Base-by-base conservation (phyloP, 2,888 invertebrate species). In the Heliconius charithonia region DNA sequence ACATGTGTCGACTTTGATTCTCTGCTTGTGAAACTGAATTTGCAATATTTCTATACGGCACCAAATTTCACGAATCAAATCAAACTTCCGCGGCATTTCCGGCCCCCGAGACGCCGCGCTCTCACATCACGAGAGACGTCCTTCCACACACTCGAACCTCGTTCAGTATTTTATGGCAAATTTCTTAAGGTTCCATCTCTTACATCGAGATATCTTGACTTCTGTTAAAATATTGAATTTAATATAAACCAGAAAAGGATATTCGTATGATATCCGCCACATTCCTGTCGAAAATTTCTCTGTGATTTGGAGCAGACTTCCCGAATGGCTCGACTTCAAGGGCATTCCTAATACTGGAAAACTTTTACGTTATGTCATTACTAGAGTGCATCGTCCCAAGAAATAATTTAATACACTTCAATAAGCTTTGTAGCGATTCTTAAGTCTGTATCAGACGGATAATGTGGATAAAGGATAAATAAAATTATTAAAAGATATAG, bases 51-150 rank as follows among this genome's bases (percentile, higher is more conserved):
- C 89, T 86, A 86, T 85, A 85, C 85, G 85, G 83, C 86, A 84
- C 87, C 86, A 86, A 89, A 91, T 91, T 89, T 86, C 76, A 85
- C 84, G 88, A 91, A 92, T 92, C 90, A 89, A 92, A 92, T 93
- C 91, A 90, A 92, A 92, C 85, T 92, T 89, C 86, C 87, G 84
- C 87, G 86, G 79, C 87, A 87, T 88, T 89, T 88, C 84, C 83
- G 83, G 86, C 89, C 87, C 90, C 81, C 83, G 89, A 87, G 90
- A 81, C 79, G 72, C 72, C 87, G 87, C 84, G 83, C 85, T 90
- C 88, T 90, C 89, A 89, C 80, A 86, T 86, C 85, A 85, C 85
- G 83, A 89, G 90, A 91, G 90, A 90, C 89, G 89, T 91, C 89
- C 89, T 89, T 90, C 89, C 89, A 89, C 75, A 79, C 77, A 84